Conservation (phyloP, 2,113 vertebrate genomes). For the Trachemys scripta region DNA sequence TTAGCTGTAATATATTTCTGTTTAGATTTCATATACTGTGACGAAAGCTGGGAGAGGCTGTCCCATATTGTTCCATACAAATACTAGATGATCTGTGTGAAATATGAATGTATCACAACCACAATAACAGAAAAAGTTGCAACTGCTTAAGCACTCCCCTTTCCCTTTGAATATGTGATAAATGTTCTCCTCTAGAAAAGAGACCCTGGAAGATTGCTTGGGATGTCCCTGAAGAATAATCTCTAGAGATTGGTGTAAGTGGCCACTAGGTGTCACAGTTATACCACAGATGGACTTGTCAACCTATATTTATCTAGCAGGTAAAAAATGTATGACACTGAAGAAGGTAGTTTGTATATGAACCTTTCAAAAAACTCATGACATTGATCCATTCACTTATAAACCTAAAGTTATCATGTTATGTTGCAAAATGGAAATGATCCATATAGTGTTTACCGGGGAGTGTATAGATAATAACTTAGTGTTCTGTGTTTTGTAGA, state of each 20-base stretch:
- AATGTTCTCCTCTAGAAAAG: background rate
- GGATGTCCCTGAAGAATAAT: accelerated
- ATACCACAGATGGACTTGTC: accelerated
- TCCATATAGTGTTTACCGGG: accelerated
- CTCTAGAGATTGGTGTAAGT: accelerated
- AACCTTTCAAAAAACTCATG: accelerated
- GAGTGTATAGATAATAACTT: background rate
- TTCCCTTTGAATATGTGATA: background rate
- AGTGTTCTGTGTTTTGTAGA: background rate
- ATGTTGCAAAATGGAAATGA: background rate
- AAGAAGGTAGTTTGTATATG: background rate
- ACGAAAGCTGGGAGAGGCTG: background rate
- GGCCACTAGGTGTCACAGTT: slow-evolving; percentile 7
- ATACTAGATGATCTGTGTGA: accelerated
- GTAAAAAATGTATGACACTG: background rate
- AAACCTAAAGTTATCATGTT: background rate
- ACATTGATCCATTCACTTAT: background rate
- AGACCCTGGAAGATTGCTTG: background rate
- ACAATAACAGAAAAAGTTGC: background rate
- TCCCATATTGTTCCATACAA: accelerated
- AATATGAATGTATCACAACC: background rate
- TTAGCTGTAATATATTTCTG: background rate
- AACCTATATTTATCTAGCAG: background rate
- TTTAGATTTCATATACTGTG: accelerated
- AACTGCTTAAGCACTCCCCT: accelerated